These are phyloP conservation scores for Toxotes lorentzi DNA, from an alignment of 2,797 vertebrate genomes.

Conservation along the genomic window DNA sequence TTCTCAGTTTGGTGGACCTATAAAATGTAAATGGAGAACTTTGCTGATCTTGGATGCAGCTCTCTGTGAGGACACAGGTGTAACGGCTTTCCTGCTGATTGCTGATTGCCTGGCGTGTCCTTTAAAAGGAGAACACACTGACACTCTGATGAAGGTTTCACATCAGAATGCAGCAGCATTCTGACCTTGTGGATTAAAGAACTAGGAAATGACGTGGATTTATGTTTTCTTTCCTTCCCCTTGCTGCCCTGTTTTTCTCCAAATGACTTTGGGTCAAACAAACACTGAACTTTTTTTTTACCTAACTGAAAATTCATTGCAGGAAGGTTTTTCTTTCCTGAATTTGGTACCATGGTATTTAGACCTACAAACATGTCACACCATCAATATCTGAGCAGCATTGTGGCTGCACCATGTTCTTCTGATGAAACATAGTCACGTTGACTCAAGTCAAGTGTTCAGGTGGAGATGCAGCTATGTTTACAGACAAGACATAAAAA, in stretches of 20 bases:
- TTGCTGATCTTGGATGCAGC: not conserved
- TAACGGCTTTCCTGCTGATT: conserved; percentile 12
- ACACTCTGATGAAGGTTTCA: not conserved
- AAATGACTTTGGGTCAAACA: not conserved
- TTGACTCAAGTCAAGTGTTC: conserved; percentile 4
- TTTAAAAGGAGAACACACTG: not conserved
- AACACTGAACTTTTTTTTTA: not conserved
- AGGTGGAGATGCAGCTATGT: conserved; percentile 25
- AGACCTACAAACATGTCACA: not conserved
- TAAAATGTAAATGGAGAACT: conserved; percentile 2
- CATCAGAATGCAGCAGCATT: not conserved
- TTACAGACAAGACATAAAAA: conserved; percentile 11
- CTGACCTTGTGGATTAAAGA: not conserved
- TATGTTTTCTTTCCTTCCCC: too few species aligned
- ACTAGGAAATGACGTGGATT: not conserved
- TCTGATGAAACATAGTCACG: conserved; percentile 1
- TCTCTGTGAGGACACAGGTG: not conserved
- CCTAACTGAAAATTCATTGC: not conserved
- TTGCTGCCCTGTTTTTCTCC: too few species aligned
- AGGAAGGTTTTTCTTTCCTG: not conserved
- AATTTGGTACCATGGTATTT: not conserved
- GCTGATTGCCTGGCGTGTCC: not conserved
- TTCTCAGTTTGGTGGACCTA: not conserved
- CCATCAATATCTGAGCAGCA: conserved; percentile 17
- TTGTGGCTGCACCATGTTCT: not conserved